Conservation (phyloP, 1,140 invertebrate species). For the Drosophila kurseongensis region DNA sequence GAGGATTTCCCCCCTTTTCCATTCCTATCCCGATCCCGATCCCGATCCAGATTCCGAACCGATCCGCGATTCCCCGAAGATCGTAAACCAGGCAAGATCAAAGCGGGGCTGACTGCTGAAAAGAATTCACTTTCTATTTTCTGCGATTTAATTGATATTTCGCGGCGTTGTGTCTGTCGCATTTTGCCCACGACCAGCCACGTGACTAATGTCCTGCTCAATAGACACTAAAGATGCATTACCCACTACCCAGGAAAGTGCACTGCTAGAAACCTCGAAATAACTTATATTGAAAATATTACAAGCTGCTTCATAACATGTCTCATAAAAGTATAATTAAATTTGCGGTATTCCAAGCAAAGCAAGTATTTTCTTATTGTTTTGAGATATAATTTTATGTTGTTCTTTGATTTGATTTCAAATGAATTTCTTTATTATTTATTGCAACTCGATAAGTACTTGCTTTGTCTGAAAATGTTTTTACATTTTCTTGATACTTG, state of each 20-base stretch:
- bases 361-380: no score
- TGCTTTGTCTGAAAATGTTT: no score
- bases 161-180: conserved; percentile 51
- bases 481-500: no score
- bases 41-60: background rate
- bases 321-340: no score
- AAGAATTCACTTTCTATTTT: conserved; percentile 71
- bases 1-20: background rate
- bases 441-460: no score
- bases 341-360: no score
- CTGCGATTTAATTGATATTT: conserved; percentile 74
- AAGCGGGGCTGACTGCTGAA: conserved; percentile 46
- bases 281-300: no score
- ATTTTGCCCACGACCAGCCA: conserved; percentile 22
- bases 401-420: no score
- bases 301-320: no score
- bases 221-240: conserved; percentile 83
- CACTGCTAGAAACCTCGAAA: conserved; percentile 5
- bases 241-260: conserved; percentile 16
- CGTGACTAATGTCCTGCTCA: conserved; percentile 82
- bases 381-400: no score
- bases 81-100: conserved; percentile 75
- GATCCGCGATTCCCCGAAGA: conserved; percentile 36
- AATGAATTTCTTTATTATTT: no score
- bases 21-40: background rate